Evolutionary conservation across 2,797 vertebrate species (phyloP).

Genomic region (Hafferia zeledoni): DNA sequence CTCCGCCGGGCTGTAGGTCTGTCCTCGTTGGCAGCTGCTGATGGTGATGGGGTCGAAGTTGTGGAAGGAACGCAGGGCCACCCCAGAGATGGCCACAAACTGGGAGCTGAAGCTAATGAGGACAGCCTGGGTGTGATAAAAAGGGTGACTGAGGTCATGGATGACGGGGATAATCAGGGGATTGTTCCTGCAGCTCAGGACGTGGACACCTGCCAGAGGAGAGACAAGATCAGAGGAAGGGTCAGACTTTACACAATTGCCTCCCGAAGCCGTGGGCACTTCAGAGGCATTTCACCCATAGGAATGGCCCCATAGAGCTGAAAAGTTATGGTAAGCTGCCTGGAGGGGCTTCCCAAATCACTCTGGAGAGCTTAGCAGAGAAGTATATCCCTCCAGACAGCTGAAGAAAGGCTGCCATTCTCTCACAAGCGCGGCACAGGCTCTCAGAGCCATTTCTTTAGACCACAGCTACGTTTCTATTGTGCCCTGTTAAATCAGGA

Average conservation of each 20-base stretch:
- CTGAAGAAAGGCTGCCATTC: slow-evolving; percentile 68
- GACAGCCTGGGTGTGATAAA: slow-evolving; percentile 95
- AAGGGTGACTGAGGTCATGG: slow-evolving; percentile 95
- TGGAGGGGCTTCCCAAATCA: slow-evolving; percentile 56
- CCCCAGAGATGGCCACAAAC: slow-evolving; percentile 94
- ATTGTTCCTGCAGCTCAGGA: slow-evolving; percentile 96
- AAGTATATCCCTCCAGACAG: slow-evolving; percentile 61
- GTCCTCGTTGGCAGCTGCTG: slow-evolving; percentile 94
- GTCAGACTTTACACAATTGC: slow-evolving; percentile 71
- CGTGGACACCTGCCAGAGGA: slow-evolving; percentile 88
- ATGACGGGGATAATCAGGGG: slow-evolving; percentile 96
- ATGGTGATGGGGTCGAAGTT: slow-evolving; percentile 98
- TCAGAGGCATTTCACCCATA: slow-evolving; percentile 71
- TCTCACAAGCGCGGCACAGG: background rate
- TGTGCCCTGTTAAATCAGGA: slow-evolving; percentile 60
- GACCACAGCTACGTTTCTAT: slow-evolving; percentile 9
- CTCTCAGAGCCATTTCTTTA: slow-evolving; percentile 39
- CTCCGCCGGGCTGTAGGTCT: slow-evolving; percentile 95
- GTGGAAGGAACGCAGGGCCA: slow-evolving; percentile 96
- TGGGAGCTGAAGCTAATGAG: slow-evolving; percentile 90
- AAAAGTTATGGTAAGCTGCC: slow-evolving; percentile 70
- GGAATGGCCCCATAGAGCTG: slow-evolving; percentile 51
- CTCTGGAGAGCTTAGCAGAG: slow-evolving; percentile 39
- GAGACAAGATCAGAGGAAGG: slow-evolving; percentile 72
- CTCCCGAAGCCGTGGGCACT: slow-evolving; percentile 56